A percentile compares a stretch with the other conserved stretches of the same genome.
These are phyloP conservation scores for Isoperla grammatica DNA, from an alignment of 2,888 invertebrate species.

Conservation along the genomic window DNA sequence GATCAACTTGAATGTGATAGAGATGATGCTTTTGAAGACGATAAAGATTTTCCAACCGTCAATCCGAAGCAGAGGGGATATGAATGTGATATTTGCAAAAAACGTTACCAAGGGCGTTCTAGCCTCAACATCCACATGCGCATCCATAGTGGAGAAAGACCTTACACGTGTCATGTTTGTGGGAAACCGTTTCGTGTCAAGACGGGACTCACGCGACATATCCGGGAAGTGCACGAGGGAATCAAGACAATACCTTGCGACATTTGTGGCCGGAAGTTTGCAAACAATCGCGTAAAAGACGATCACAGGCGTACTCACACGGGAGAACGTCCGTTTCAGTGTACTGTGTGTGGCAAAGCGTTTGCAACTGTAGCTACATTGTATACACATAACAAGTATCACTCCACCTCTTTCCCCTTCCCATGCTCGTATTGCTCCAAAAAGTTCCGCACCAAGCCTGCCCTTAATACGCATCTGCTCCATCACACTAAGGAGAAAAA, in stretches of 20 bases:
- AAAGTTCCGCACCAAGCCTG: slow-evolving; percentile 48
- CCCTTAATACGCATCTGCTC: slow-evolving; percentile 51
- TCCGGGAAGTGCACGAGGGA: background rate
- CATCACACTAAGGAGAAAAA: slow-evolving; percentile 52
- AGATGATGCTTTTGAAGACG: too few species aligned
- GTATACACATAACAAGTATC: slow-evolving; percentile 56
- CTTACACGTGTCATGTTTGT: too few species aligned
- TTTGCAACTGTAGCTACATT: slow-evolving; percentile 61
- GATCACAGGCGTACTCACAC: slow-evolving; percentile 39
- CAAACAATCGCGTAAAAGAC: background rate
- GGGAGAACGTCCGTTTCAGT: slow-evolving; percentile 41
- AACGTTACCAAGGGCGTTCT: slow-evolving; percentile 45
- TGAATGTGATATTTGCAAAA: slow-evolving; percentile 47
- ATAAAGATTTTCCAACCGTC: too few species aligned
- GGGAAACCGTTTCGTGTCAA: background rate
- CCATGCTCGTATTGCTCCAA: slow-evolving; percentile 54
- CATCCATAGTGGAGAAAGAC: too few species aligned
- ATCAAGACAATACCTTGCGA: background rate
- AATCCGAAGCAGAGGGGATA: slow-evolving; percentile 41
- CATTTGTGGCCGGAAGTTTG: background rate
- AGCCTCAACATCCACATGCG: background rate
- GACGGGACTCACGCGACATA: slow-evolving; percentile 24
- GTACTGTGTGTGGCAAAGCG: slow-evolving; percentile 46
- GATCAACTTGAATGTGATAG: too few species aligned
- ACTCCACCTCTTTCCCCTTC: slow-evolving; percentile 51